Evolutionary conservation across 2,888 invertebrate species (phyloP).

Genomic region (Dasysyrphus tricinctus): DNA sequence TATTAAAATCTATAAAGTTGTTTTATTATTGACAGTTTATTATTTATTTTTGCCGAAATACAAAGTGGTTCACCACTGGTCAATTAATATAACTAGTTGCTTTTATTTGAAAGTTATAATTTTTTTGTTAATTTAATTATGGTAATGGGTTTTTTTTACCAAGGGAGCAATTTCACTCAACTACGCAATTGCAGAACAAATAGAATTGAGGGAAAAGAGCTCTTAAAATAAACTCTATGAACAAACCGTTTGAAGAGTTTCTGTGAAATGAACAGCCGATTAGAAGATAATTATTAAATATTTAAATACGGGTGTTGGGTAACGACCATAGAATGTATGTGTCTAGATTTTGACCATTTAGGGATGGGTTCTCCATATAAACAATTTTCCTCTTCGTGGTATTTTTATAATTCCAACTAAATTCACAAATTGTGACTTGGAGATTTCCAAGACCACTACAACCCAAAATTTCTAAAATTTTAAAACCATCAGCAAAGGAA

Average conservation of each 20-base stretch:
- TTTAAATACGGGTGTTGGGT: background rate
- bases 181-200: background rate
- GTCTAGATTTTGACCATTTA: too few relatives aligned
- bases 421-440: too few relatives aligned
- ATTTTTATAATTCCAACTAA: too few relatives aligned
- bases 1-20: conserved; percentile 43
- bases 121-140: conserved; percentile 24
- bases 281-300: background rate
- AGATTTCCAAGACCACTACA: too few relatives aligned
- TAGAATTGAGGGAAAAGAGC: background rate
- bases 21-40: conserved; percentile 42
- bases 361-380: too few relatives aligned
- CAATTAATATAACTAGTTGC: conserved; percentile 34
- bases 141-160: background rate
- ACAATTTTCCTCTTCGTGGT: too few relatives aligned
- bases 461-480: too few relatives aligned
- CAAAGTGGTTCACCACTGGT: conserved; percentile 41
- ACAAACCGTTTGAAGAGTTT: conserved; percentile 5
- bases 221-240: background rate
- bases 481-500: too few relatives aligned
- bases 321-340: background rate
- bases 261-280: conserved; percentile 6
- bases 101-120: conserved; percentile 6
- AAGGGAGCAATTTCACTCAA: background rate
- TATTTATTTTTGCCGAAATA: conserved; percentile 21